Base-by-base conservation (phyloP, 2,797 vertebrate genomes). In the Clamator glandarius region DNA sequence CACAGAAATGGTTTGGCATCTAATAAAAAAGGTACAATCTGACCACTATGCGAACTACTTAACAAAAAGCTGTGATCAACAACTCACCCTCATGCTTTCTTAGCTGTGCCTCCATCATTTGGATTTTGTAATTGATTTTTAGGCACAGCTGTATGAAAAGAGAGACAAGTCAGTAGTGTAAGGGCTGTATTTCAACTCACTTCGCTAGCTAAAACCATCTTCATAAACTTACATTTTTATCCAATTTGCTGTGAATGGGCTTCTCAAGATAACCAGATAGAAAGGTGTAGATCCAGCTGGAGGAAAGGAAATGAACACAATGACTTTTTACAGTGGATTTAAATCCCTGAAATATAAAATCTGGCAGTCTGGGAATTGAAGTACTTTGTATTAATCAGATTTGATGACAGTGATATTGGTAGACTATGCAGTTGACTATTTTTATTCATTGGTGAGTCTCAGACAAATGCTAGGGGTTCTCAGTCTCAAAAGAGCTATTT, bases 181-280 rank as follows among this genome's bases (percentile, higher is more conserved):
- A 74, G 66, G 62, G 29, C 29, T 89, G 29, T 70, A 46, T 84
- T 73, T 58, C 66, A 87, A 51, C n/a, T 70, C 13, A 29, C 63
- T 82, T 89, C 0, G 0, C n/a, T 73, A 51, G 35, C n/a, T 69
- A 66, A 92, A 93, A 68, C 21, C 11, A 39, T 44, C 36, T 76
- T 77, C 69, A 42, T 70, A 89, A 84, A 93, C 96, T 97, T 90
- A 97, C 96, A 91, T 90, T 95, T 92, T 95, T 78, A 92, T 97
- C 87, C 91, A 98, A 33, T 70, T 93, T 93, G 64, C 63, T 94
- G 25, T 90, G 86, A 93, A 98, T 92, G 57, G 81, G 89, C 61
- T 97, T 96, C 87, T 97, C 94, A 90, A 98, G 92, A 68, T 93
- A 96, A 75, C 93, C 95, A 79, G 95, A 69, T 1, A 98, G 96